A percentile compares a stretch with the other conserved stretches of the same genome.
Evolutionary conservation across 2,888 invertebrate species (phyloP).

Genomic region (Aporophyla lueneburgensis): DNA sequence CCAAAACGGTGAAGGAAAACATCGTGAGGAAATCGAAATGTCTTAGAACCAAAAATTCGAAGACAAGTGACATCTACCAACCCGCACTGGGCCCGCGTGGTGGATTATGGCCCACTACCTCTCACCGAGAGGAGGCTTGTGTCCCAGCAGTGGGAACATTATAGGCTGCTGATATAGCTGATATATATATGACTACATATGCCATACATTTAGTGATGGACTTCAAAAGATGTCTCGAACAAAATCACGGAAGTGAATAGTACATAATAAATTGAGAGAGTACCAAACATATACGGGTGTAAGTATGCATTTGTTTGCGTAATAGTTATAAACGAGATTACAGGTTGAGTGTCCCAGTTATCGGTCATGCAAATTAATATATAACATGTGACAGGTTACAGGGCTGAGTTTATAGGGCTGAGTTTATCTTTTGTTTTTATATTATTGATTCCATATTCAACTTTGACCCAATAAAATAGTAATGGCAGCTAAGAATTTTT

Average conservation of each 20-base stretch:
- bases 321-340: slow-evolving; percentile 33
- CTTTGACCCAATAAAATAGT: slow-evolving; percentile 2
- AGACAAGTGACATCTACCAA: too few species aligned
- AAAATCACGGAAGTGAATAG: slow-evolving; percentile 15
- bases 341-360: slow-evolving; percentile 48
- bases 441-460: slow-evolving; percentile 9
- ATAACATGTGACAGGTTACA: slow-evolving; percentile 14
- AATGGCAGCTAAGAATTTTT: background rate
- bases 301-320: slow-evolving; percentile 13
- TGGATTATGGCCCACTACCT: too few species aligned
- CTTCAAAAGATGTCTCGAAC: background rate
- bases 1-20: too few species aligned
- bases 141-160: too few species aligned
- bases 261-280: background rate
- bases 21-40: too few species aligned
- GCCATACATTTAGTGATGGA: background rate
- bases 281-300: slow-evolving; percentile 35
- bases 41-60: too few species aligned
- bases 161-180: too few species aligned
- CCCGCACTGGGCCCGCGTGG: too few species aligned
- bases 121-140: too few species aligned
- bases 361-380: slow-evolving; percentile 28
- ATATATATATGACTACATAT: too few species aligned
- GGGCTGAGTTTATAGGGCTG: too few species aligned
- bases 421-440: slow-evolving; percentile 7